Percentiles rank a stretch among this genome's conserved stretches.
These are phyloP conservation scores for Mimachlamys varia DNA, from an alignment of 2,888 invertebrate species.

Conservation along the genomic window DNA sequence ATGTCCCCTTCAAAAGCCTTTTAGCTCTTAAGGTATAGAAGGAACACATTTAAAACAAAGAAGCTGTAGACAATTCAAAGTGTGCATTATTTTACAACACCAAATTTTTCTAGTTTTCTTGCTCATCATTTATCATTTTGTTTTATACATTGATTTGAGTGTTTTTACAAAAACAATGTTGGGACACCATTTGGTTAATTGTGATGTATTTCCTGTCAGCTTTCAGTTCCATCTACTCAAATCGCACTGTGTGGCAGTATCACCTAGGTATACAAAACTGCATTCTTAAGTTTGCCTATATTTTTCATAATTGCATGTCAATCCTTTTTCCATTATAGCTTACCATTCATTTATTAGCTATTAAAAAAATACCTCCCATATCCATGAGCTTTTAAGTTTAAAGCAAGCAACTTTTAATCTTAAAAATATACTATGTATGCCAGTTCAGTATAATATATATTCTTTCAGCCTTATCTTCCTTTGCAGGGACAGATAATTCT, in stretches of 20 bases:
- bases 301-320: neutral
- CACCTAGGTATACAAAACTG: conserved; percentile 51
- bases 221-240: conserved; percentile 44
- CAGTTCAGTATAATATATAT: neutral
- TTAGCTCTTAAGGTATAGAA: too few species aligned
- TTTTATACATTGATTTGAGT: neutral
- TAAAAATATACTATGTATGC: neutral
- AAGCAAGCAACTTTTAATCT: neutral
- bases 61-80: neutral
- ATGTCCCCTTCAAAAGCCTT: too few species aligned
- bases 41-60: too few species aligned
- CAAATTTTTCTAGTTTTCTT: neutral
- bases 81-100: too few species aligned
- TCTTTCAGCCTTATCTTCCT: neutral
- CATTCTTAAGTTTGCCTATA: conserved; percentile 16
- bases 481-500: neutral
- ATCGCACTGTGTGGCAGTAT: conserved; percentile 54
- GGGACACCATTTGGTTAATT: neutral
- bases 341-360: neutral
- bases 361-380: neutral
- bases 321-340: neutral
- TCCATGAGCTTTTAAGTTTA: neutral
- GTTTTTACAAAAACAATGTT: neutral
- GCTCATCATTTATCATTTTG: neutral
- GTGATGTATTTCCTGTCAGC: conserved; percentile 16